Evolutionary conservation across 2,888 invertebrate species (phyloP), one percentile per base, ranked within the genome.

Genomic region (Eupelmus urozonus): DNA sequence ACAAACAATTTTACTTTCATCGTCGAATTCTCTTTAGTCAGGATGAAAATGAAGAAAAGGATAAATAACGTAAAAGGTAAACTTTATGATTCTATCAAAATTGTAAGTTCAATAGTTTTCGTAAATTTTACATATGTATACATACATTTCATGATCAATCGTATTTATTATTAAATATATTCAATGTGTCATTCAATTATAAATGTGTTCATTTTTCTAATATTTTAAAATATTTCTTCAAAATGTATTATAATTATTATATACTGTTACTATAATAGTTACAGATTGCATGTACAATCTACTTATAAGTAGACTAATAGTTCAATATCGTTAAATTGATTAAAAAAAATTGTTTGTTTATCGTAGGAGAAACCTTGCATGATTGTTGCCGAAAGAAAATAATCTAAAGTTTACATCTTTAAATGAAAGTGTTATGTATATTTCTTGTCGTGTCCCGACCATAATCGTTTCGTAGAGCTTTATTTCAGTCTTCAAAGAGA

Each of bases 391-490:
- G 23, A 45, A 77, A 16, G n/a, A 53, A 60, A 25, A 27, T 18
- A 45, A 55, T 4, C n/a, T 2, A 66, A 53, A 53, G 1, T 42
- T 62, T 16, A 73, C 59, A 70, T 59, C n/a, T 69, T 40, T 34
- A 53, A 57, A 49, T 49, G 13, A 70, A 60, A 65, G 25, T 74
- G 70, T 55, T 71, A 27, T 71, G 57, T 71, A 51, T 65, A 57
- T 74, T 78, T 53, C 23, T 75, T 70, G 65, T 66, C 75, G 75
- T 79, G 70, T 75, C 53, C 40, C 60, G 60, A 60, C 45, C 16
- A 67, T 53, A 66, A 79, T 70, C 53, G 55, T 71, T 75, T 42
- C 18, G 51, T 74, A 79, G 67, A 71, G 69, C 70, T 71, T 71
- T 45, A 60, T 60, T 69, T 60, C 27, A 59, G 66, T 75, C 5